These are phyloP conservation scores for Lasioglossum malachurum DNA, from an alignment of 2,888 invertebrate genomes.

Conservation along the genomic window DNA sequence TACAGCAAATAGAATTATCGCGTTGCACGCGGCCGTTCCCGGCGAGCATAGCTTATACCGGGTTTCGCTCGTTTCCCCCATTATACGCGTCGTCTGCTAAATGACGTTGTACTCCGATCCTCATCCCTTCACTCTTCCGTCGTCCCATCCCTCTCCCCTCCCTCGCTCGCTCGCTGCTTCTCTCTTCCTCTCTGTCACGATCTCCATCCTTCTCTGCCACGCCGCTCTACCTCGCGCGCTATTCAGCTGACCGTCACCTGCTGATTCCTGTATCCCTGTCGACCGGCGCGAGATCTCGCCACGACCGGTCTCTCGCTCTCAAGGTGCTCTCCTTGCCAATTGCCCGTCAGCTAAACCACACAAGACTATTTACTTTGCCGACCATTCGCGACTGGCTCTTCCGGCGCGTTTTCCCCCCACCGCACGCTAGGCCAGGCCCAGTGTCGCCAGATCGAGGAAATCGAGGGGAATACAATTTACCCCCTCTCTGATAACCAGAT, in stretches of 20 bases:
- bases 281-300: constrained; percentile 6
- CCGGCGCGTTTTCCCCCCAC: neutral
- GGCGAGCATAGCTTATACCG: constrained; percentile 70
- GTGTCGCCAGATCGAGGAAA: too few species aligned
- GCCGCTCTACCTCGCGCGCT: neutral
- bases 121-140: constrained; percentile 30
- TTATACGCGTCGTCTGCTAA: constrained; percentile 73
- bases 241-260: constrained; percentile 53
- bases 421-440: too few species aligned
- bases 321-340: constrained; percentile 34
- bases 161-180: constrained; percentile 7
- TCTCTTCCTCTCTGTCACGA: constrained; percentile 28
- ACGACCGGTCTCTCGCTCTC: constrained; percentile 28
- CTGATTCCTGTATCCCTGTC: constrained; percentile 25
- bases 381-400: neutral
- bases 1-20: constrained; percentile 84
- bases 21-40: constrained; percentile 75
- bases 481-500: too few species aligned
- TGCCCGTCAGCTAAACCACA: constrained; percentile 26
- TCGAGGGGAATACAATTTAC: too few species aligned
- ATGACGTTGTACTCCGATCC: constrained; percentile 70
- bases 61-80: constrained; percentile 74
- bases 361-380: constrained; percentile 11
- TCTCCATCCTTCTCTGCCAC: neutral
- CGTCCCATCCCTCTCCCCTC: neutral